Evolutionary conservation across 2,113 vertebrate genomes (phyloP).

Genomic region (Xenopus borealis): DNA sequence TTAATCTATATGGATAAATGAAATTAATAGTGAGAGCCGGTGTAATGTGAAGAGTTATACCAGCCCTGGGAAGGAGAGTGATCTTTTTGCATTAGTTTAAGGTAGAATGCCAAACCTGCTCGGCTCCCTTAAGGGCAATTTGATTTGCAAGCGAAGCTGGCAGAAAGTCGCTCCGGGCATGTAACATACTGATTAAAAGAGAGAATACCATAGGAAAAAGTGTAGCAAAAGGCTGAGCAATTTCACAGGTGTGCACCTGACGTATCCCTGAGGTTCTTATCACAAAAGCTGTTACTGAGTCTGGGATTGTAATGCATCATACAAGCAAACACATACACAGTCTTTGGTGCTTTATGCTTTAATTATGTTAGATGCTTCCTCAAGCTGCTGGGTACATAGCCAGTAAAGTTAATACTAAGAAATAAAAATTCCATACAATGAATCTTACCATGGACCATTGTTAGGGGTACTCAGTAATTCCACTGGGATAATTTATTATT

Average conservation of each 20-base stretch:
- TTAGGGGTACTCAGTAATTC: too few relatives aligned
- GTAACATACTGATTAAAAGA: slow-evolving; percentile 40
- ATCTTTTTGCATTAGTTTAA: slow-evolving; percentile 40
- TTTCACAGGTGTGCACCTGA: slow-evolving; percentile 40
- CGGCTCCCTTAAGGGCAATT: slow-evolving; percentile 19
- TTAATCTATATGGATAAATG: slow-evolving; percentile 13
- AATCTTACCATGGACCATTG: too few relatives aligned
- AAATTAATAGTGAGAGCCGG: slow-evolving; percentile 9
- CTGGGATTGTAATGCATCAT: slow-evolving; percentile 25
- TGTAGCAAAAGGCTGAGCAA: slow-evolving; percentile 39
- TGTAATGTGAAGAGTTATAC: slow-evolving; percentile 25
- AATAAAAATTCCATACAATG: neutral
- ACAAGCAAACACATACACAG: slow-evolving; percentile 5
- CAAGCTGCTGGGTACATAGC: neutral
- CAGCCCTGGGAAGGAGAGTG: slow-evolving; percentile 33
- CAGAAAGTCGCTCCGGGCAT: slow-evolving; percentile 37
- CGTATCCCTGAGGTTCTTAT: slow-evolving; percentile 20
- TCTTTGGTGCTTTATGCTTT: slow-evolving; percentile 21
- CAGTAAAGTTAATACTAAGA: neutral
- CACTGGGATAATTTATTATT: too few relatives aligned
- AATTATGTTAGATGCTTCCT: slow-evolving; percentile 32
- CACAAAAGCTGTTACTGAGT: slow-evolving; percentile 29
- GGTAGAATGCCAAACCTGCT: slow-evolving; percentile 27
- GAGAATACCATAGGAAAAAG: slow-evolving; percentile 20
- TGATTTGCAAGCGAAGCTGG: slow-evolving; percentile 32